Percentiles rank a stretch among this genome's conserved stretches.
These are phyloP conservation scores for Naso thynnoides DNA, from an alignment of 2,797 vertebrate genomes.

Conservation along the genomic window DNA sequence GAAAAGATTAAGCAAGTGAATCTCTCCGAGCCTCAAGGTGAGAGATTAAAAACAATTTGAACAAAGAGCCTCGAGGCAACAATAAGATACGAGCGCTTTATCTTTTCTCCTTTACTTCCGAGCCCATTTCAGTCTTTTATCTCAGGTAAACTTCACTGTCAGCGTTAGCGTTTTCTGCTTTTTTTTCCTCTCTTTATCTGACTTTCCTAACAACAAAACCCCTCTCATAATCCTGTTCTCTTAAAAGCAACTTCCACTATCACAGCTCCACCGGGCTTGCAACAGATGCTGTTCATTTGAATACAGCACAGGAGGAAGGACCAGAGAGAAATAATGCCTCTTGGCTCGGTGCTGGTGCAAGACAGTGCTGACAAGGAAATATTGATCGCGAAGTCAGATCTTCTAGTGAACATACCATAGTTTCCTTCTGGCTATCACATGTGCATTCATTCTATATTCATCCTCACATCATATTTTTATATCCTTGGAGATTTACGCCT, in stretches of 20 bases:
- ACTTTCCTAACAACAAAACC: slow-evolving; percentile 12
- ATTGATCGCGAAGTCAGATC: slow-evolving; percentile 39
- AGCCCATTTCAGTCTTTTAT: slow-evolving; percentile 27
- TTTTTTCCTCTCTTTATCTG: slow-evolving; percentile 22
- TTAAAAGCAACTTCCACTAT: slow-evolving; percentile 19
- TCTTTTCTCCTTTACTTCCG: slow-evolving; percentile 15
- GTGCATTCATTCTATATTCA: slow-evolving; percentile 6
- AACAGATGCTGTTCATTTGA: slow-evolving; percentile 27
- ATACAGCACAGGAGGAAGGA: slow-evolving; percentile 1
- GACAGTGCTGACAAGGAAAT: slow-evolving; percentile 12
- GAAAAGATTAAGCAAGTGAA: slow-evolving; percentile 1
- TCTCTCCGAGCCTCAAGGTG: slow-evolving; percentile 2
- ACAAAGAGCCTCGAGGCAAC: slow-evolving; percentile 20
- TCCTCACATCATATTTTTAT: not conserved
- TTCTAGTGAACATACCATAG: slow-evolving; percentile 14
- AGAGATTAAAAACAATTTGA: slow-evolving; percentile 29
- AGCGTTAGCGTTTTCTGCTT: not conserved
- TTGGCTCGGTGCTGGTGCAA: slow-evolving; percentile 16
- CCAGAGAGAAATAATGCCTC: slow-evolving; percentile 31
- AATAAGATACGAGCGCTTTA: not conserved
- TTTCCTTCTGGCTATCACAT: slow-evolving; percentile 26
- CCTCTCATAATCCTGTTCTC: slow-evolving; percentile 13
- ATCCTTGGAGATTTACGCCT: slow-evolving; percentile 20
- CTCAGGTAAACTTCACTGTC: slow-evolving; percentile 2
- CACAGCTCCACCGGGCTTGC: slow-evolving; percentile 16